These are phyloP conservation scores for Orientallactaga sibirica DNA, from an alignment of 2,797 vertebrate genomes.

Conservation along the genomic window DNA sequence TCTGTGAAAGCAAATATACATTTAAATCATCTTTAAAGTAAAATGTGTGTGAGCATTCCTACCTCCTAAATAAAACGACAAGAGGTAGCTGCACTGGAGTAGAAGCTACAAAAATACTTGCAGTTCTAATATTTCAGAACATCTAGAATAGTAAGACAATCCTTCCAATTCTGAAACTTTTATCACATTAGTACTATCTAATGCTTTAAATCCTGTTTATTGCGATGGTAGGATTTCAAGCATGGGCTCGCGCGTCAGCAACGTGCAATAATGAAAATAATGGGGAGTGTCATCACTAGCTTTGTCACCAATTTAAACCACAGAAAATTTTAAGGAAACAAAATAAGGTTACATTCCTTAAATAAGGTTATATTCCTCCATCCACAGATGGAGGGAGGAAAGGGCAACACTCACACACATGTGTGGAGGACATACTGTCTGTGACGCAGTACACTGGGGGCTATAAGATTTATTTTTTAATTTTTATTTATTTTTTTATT, in stretches of 20 bases:
- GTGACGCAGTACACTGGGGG: background rate
- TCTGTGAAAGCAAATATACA: background rate
- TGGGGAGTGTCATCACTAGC: background rate
- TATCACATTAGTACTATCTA: background rate
- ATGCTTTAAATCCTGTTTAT: background rate
- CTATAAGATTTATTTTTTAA: no score
- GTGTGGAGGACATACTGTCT: background rate
- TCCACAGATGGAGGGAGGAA: background rate
- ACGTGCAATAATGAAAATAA: background rate
- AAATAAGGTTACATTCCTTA: background rate
- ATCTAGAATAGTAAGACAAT: no score
- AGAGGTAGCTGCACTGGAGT: background rate
- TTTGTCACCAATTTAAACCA: constrained; percentile 37
- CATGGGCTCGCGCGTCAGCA: background rate
- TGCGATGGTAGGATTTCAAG: background rate
- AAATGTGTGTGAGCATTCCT: background rate
- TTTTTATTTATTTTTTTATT: no score
- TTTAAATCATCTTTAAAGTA: background rate
- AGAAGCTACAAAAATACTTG: constrained; percentile 28
- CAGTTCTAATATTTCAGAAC: background rate
- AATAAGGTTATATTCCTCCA: background rate
- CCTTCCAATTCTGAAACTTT: background rate
- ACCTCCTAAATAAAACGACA: background rate
- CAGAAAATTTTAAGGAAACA: constrained; percentile 47
- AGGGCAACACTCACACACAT: background rate